phyloP scores from a whole-genome alignment of 2,113 vertebrate species.

The Oxyura jamaicensis region DNA sequence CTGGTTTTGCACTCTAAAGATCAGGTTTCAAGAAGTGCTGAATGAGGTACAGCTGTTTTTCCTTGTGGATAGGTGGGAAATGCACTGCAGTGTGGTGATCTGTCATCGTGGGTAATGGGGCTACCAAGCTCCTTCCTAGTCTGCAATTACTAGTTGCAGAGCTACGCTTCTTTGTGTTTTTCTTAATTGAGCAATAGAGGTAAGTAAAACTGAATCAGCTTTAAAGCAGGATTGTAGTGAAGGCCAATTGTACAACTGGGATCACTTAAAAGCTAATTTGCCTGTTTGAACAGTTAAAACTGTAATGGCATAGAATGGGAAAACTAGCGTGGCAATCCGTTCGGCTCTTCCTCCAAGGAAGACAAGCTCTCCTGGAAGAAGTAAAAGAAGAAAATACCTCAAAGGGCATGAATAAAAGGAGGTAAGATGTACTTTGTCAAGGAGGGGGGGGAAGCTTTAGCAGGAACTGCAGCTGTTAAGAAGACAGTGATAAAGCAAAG shows the following conservation, averaged over 20 bases:
- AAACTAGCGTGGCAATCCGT: not conserved
- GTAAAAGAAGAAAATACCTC: not conserved
- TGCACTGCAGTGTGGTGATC: accelerated
- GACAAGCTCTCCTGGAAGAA: not conserved
- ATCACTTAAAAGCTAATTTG: slow-evolving; percentile 36
- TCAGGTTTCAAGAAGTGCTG: not conserved
- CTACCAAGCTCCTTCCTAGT: not conserved
- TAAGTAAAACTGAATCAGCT: slow-evolving; percentile 37
- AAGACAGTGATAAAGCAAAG: not conserved
- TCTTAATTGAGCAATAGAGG: not conserved
- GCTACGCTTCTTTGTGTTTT: not conserved
- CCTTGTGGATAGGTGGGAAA: accelerated
- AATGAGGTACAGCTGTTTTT: not conserved
- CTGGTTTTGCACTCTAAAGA: not conserved
- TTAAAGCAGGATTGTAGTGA: not conserved
- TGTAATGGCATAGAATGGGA: not conserved
- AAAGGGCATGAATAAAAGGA: not conserved
- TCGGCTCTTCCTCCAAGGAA: not conserved
- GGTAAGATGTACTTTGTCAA: not conserved
- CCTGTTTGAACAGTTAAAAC: slow-evolving; percentile 24
- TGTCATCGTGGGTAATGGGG: not conserved
- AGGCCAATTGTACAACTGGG: not conserved
- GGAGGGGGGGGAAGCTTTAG: not conserved
- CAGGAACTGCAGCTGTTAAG: not conserved
- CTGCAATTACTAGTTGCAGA: not conserved